A percentile compares a stretch with the other conserved stretches of the same genome.
phyloP scores from a whole-genome alignment of 2,888 invertebrate genomes.

The Colletes collaris region DNA sequence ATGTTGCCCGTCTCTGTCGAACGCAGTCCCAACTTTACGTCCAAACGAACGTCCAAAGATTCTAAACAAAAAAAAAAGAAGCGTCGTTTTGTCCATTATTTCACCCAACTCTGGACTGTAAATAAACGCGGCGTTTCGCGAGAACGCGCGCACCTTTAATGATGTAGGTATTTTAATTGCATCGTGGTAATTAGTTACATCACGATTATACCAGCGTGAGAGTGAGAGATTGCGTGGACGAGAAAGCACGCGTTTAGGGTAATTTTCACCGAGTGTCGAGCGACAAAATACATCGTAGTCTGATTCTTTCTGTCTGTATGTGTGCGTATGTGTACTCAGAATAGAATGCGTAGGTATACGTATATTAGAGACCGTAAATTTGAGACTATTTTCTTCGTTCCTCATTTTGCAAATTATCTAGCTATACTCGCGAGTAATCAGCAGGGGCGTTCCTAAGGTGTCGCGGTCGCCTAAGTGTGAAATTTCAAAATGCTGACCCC shows the following conservation, averaged over 20 bases:
- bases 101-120: slow-evolving; percentile 24
- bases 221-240: not conserved
- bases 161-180: slow-evolving; percentile 10
- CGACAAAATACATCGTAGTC: not conserved
- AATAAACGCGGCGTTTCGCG: not conserved
- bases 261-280: not conserved
- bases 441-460: too few species aligned
- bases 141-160: not conserved
- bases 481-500: too few species aligned
- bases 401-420: not conserved
- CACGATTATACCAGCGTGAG: not conserved
- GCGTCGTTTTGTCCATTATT: not conserved
- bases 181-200: not conserved
- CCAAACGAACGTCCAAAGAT: slow-evolving; percentile 38
- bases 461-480: too few species aligned
- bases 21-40: slow-evolving; percentile 26
- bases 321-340: not conserved
- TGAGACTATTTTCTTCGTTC: not conserved
- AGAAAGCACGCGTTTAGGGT: not conserved
- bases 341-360: slow-evolving; percentile 1
- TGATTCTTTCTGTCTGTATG: not conserved
- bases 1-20: too few species aligned
- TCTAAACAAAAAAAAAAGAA: too few species aligned
- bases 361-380: not conserved
- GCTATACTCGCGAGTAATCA: too few species aligned